These are phyloP conservation scores for Butastur rufipennis DNA, from an alignment of 2,113 vertebrate genomes.

Conservation along the genomic window DNA sequence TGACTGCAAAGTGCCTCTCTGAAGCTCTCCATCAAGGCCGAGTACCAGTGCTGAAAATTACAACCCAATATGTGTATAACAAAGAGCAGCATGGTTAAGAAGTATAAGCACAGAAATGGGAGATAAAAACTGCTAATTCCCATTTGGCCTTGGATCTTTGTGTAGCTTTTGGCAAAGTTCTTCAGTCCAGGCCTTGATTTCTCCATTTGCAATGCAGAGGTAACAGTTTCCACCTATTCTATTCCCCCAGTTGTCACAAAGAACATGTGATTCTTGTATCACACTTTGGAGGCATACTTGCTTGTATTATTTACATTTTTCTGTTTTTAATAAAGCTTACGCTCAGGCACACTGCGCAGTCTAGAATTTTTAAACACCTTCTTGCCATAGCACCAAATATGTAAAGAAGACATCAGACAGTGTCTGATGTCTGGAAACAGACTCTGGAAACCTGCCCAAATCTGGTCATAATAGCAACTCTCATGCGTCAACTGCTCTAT, in stretches of 20 bases:
- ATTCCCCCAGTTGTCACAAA: background rate
- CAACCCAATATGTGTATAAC: background rate
- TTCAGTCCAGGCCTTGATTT: background rate
- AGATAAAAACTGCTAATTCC: background rate
- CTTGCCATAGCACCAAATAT: background rate
- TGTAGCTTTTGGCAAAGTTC: background rate
- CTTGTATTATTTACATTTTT: background rate
- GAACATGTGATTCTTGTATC: background rate
- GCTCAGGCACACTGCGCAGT: background rate
- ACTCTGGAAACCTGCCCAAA: background rate
- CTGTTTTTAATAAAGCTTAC: background rate
- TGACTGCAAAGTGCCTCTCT: background rate
- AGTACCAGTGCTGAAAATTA: background rate
- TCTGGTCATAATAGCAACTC: background rate
- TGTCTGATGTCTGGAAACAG: no score
- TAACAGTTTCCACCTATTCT: background rate
- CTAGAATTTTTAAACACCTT: background rate
- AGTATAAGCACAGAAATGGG: background rate
- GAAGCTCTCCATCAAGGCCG: background rate
- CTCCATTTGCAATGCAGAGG: background rate
- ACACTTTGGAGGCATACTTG: background rate
- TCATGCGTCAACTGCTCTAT: rapidly evolving
- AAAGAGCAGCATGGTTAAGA: background rate
- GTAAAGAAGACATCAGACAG: background rate
- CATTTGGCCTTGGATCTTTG: background rate